phyloP scores from a whole-genome alignment of 2,888 invertebrate species.

The Onchidella celtica region DNA sequence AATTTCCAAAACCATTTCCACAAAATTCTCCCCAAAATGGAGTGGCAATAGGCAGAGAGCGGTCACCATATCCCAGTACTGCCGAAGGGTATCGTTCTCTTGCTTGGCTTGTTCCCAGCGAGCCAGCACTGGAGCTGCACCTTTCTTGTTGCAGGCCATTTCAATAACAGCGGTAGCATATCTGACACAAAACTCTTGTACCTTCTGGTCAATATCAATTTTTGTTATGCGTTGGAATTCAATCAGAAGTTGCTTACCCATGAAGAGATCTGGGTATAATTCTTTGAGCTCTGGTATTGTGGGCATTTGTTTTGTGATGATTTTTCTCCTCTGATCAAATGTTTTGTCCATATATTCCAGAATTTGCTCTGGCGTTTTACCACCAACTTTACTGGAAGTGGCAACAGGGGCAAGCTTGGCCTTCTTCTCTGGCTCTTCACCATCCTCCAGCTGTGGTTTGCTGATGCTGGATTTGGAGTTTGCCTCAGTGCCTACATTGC shows the following conservation, averaged over 20 bases:
- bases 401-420: conserved; percentile 36
- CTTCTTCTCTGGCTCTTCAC: conserved; percentile 53
- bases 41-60: conserved; percentile 72
- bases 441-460: conserved; percentile 30
- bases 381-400: conserved; percentile 50
- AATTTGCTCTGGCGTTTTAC: conserved; percentile 67
- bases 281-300: conserved; percentile 69
- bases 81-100: conserved; percentile 70
- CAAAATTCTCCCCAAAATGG: conserved; percentile 71
- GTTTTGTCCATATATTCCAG: conserved; percentile 70
- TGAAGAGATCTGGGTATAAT: conserved; percentile 70
- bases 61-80: conserved; percentile 77
- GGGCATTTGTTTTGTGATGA: conserved; percentile 72
- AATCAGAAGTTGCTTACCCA: conserved; percentile 69
- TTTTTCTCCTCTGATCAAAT: conserved; percentile 70
- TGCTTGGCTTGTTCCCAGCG: conserved; percentile 71
- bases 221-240: conserved; percentile 74
- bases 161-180: conserved; percentile 70
- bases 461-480: background rate
- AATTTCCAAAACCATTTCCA: conserved; percentile 73
- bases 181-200: conserved; percentile 74
- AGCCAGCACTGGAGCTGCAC: conserved; percentile 66
- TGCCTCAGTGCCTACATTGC: background rate
- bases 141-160: conserved; percentile 64
- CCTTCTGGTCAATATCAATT: conserved; percentile 73